A percentile compares a stretch with the other conserved stretches of the same genome.
These are phyloP conservation scores for Urosaurus nigricauda DNA, from an alignment of 2,797 vertebrate genomes.

Conservation along the genomic window DNA sequence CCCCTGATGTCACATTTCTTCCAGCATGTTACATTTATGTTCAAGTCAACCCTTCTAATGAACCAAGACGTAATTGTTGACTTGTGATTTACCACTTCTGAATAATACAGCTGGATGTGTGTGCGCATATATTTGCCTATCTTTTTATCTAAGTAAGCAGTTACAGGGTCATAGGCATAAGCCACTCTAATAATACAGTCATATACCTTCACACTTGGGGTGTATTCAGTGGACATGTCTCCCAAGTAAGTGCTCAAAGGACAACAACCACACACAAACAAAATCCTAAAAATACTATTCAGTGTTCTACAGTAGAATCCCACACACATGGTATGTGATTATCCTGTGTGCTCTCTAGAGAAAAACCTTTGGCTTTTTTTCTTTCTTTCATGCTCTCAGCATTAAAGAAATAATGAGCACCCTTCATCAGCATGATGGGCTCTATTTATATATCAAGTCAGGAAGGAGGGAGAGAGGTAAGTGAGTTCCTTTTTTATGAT, in stretches of 20 bases:
- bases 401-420: slow-evolving; percentile 67
- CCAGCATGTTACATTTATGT: too few species aligned
- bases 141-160: background rate
- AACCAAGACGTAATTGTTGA: background rate
- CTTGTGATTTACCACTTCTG: background rate
- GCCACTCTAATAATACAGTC: background rate
- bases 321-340: slow-evolving; percentile 41
- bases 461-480: slow-evolving; percentile 35
- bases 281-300: slow-evolving; percentile 31
- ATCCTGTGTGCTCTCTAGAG: slow-evolving; percentile 43
- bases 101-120: background rate
- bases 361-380: slow-evolving; percentile 42
- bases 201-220: background rate
- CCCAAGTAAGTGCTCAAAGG: background rate
- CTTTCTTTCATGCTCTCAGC: background rate
- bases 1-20: too few species aligned
- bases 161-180: slow-evolving; percentile 24
- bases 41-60: background rate
- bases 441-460: slow-evolving; percentile 60
- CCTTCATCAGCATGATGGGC: slow-evolving; percentile 55
- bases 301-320: slow-evolving; percentile 16
- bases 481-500: slow-evolving; percentile 27
- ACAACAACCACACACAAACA: background rate
- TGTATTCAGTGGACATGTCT: background rate
- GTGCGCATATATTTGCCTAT: background rate